Evolutionary conservation across 1,140 invertebrate species (phyloP).

Genomic region (Chironomus striatipennis): DNA sequence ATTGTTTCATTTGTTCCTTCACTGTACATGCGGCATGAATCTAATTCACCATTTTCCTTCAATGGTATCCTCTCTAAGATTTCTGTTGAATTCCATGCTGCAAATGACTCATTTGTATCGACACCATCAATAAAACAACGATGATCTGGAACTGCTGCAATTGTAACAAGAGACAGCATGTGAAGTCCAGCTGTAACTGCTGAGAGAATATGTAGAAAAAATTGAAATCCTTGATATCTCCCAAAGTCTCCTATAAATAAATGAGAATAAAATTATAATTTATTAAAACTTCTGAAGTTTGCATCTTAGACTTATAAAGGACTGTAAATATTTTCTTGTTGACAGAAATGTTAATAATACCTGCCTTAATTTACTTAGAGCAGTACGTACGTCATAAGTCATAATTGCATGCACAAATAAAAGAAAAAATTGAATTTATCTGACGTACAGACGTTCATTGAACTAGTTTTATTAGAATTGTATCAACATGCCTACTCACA

Average conservation of each 20-base stretch:
- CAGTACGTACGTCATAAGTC: too few species aligned
- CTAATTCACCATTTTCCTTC: constrained; percentile 41
- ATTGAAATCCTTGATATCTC: constrained; percentile 66
- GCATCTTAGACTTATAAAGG: too few species aligned
- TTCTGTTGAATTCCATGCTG: constrained; percentile 45
- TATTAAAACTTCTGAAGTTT: too few species aligned
- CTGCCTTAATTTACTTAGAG: too few species aligned
- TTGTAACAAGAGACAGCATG: constrained; percentile 67
- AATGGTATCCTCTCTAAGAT: constrained; percentile 45
- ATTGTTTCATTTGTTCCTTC: constrained; percentile 41
- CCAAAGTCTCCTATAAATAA: constrained; percentile 64
- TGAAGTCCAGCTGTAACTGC: constrained; percentile 68
- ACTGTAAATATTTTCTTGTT: too few species aligned
- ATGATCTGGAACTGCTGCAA: constrained; percentile 67
- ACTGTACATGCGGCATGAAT: constrained; percentile 48
- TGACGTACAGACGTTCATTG: too few species aligned
- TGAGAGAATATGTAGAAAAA: constrained; percentile 61
- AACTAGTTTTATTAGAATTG: too few species aligned
- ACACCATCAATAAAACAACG: constrained; percentile 55
- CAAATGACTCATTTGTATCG: constrained; percentile 43
- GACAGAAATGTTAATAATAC: too few species aligned
- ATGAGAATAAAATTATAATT: constrained; percentile 22
- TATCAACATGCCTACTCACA: too few species aligned
- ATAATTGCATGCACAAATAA: too few species aligned
- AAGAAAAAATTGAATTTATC: too few species aligned